Conservation (phyloP, 1,140 invertebrate species). For the Pygmarrhopalites habei region DNA sequence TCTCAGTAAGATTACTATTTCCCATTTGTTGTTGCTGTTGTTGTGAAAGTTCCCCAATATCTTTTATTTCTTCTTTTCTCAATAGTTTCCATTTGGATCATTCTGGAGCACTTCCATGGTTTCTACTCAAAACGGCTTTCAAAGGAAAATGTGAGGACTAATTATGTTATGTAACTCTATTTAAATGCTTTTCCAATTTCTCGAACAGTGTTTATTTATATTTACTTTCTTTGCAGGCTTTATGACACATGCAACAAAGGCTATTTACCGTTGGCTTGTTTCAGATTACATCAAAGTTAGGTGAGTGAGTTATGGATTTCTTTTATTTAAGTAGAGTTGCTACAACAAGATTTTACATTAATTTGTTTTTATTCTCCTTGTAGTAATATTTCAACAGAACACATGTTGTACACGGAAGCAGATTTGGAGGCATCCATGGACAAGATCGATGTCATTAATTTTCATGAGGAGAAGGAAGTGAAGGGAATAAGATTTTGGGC, state of each 20-base stretch:
- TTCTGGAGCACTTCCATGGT: slow-evolving; percentile 96
- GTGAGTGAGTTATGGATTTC: slow-evolving; percentile 45
- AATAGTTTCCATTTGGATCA: slow-evolving; percentile 95
- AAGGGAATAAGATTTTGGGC: slow-evolving; percentile 96
- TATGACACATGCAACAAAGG: slow-evolving; percentile 99
- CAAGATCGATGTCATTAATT: slow-evolving; percentile 97
- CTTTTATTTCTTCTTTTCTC: slow-evolving; percentile 34
- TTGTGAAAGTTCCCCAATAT: too few species aligned
- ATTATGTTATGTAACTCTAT: too few species aligned
- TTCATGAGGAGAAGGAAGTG: slow-evolving; percentile 96
- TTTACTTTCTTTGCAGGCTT: too few species aligned
- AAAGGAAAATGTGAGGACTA: slow-evolving; percentile 96
- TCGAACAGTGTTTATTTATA: too few species aligned
- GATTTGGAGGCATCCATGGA: slow-evolving; percentile 97
- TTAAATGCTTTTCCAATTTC: too few species aligned
- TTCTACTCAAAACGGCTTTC: slow-evolving; percentile 93
- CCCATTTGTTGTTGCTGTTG: too few species aligned
- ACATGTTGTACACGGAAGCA: slow-evolving; percentile 95
- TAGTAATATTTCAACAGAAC: slow-evolving; percentile 92
- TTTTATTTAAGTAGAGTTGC: too few species aligned
- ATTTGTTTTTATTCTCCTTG: slow-evolving; percentile 12
- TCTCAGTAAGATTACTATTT: slow-evolving; percentile 70
- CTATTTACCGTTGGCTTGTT: slow-evolving; percentile 96
- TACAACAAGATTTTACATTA: too few species aligned
- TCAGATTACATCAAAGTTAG: slow-evolving; percentile 99